Base-by-base conservation (phyloP, 2,113 vertebrate species). In the Dryoscopus gambensis region DNA sequence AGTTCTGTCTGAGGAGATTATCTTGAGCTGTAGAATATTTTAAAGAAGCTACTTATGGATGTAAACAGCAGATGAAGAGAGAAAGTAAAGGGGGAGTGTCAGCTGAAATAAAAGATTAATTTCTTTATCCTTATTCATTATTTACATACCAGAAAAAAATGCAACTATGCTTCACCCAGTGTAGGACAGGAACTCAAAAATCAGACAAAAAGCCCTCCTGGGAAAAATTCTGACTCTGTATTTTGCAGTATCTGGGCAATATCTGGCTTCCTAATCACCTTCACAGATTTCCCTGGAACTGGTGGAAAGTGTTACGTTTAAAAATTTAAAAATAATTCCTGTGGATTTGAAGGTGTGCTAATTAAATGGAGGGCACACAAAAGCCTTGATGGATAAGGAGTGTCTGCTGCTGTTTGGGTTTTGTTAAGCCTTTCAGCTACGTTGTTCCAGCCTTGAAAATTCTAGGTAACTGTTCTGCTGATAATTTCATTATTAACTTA, bases 391-490 rank as follows among this genome's bases (percentile, higher is more conserved):
- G 56, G 60, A 47, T 74, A 73, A 91, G 19, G 15, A 75, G 12
- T 22, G 7, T 39, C 49, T 75, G 49, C 39, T 63, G 33, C 21
- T 67, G 30, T 73, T 55, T 44, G 50, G 25, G 16, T 76, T 91
- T 89, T 76, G 12, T 71, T 84, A 82, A 94, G 57, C n/a, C 40
- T 79, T 79, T 87, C 87, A 89, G 74, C 25, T 73, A 46, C 64
- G 15, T 15, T 88, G 67, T 57, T 92, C 35, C 64, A 91, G 57
- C 84, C 87, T 87, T 89, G 87, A 89, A 94, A 92, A 92, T 49
- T 75, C 73, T 52, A 82, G 40, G 33, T 82, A 62, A 75, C 21
- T 33, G 37, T 65, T 83, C 18, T 78, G 37, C 12, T 81, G 56
- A 27, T 53, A 79, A 87, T 86, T 62, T 90, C 19, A 59, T 92